Evolutionary conservation across 2,888 invertebrate species (phyloP), one percentile per base, ranked within the genome.

Genomic region (Lasioglossum oenotherae): DNA sequence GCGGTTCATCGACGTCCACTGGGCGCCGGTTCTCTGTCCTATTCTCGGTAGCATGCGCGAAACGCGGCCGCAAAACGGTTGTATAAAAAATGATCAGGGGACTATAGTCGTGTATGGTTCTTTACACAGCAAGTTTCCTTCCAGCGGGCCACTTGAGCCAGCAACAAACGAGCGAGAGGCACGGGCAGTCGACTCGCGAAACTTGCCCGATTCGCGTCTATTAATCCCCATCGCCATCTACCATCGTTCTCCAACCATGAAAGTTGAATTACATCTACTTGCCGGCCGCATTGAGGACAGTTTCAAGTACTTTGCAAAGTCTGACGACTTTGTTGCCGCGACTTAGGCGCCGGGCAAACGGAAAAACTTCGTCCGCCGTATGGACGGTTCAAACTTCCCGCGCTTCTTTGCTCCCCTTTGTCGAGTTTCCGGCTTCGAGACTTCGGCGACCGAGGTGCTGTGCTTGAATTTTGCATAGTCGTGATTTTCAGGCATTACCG

Each of bases 211-310:
- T 79, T 82, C 82, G 78, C 74, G 75, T 53, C 78, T 81, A 82
- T 87, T 87, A 79, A 78, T 69, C 67, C 27, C 73, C 64, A 19
- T 44, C 44, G 16, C 35, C 12, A n/a, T n/a, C n/a, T 57, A 57
- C 57, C 57, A 41, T 23, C 31, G 69, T 64, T 76, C 80, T 16
- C 16, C 53, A 38, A 78, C 57, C 75, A 80, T 82, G 82, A 87
- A 87, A 87, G 75, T 87, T 87, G 87, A 84, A 88, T 88, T 80
- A 85, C 85, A 72, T 81, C 71, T 79, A 79, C 83, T 80, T 80
- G 81, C 69, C 78, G 79, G 72, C 78, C 49, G 23, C 76, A 78
- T 76, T 71, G 69, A 41, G 79, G 64, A 80, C 75, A 82, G 82
- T 87, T 85, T 83, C 83, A 74, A 87, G 80, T 57, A 71, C 87